Percentiles rank a stretch among this genome's conserved stretches.
phyloP scores from a whole-genome alignment of 2,888 invertebrate genomes.

The Lepeophtheirus nordmannii region DNA sequence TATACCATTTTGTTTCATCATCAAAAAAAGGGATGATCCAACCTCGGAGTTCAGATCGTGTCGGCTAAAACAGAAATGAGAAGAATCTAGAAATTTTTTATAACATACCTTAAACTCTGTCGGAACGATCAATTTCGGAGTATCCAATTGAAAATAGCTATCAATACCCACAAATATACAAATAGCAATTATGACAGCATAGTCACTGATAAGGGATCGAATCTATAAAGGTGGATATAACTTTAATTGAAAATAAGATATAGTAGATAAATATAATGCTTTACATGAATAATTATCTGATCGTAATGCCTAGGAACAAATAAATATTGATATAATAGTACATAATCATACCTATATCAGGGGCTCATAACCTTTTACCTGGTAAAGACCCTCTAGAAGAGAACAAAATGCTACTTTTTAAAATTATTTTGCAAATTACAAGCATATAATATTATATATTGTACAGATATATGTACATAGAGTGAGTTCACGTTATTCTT shows the following conservation, averaged over 20 bases:
- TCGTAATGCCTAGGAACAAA: too few relatives aligned
- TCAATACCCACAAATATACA: constrained; percentile 28
- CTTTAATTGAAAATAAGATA: background rate
- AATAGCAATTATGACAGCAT: constrained; percentile 90
- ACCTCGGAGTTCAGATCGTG: constrained; percentile 19
- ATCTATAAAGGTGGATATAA: constrained; percentile 45
- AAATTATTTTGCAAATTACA: too few relatives aligned
- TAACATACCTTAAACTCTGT: constrained; percentile 21
- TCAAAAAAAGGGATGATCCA: constrained; percentile 21
- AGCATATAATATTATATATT: too few relatives aligned
- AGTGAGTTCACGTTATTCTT: too few relatives aligned
- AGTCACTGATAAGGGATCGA: constrained; percentile 78
- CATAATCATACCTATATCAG: too few relatives aligned
- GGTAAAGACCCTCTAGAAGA: too few relatives aligned
- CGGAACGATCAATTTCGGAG: constrained; percentile 22
- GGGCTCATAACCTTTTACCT: too few relatives aligned
- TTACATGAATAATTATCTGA: too few relatives aligned
- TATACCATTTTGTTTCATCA: constrained; percentile 18
- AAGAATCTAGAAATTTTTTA: background rate
- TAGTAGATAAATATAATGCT: too few relatives aligned
- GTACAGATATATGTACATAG: too few relatives aligned
- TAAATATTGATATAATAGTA: too few relatives aligned
- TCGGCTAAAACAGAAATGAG: constrained; percentile 11
- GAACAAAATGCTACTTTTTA: too few relatives aligned
- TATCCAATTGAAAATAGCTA: constrained; percentile 14